A percentile compares a stretch with the other conserved stretches of the same genome.
phyloP scores from a whole-genome alignment of 2,113 vertebrate genomes.

The Cyphotilapia sp. region DNA sequence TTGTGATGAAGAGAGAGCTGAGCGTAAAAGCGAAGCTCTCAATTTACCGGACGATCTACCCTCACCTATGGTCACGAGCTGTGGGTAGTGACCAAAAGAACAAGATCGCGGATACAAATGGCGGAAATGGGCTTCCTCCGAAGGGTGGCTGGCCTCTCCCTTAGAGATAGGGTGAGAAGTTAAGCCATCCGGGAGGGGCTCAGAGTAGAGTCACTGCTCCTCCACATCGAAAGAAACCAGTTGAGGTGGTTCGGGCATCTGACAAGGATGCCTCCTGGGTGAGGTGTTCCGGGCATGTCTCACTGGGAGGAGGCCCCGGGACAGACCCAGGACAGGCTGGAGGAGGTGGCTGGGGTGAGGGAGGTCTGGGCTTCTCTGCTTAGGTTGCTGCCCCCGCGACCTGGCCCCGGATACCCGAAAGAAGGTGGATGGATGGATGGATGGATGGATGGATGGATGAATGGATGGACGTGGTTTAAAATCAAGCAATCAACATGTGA shows the following conservation, averaged over 20 bases:
- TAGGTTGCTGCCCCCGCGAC: accelerated
- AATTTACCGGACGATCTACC: background rate
- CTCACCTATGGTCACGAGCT: background rate
- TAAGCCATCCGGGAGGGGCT: accelerated
- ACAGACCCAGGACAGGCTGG: background rate
- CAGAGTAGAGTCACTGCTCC: accelerated
- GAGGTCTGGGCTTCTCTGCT: background rate
- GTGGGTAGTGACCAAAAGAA: background rate
- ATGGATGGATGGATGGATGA: too few relatives aligned
- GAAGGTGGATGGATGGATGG: background rate
- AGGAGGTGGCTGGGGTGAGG: background rate
- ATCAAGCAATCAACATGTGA: background rate
- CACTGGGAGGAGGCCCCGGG: background rate
- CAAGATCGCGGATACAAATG: accelerated
- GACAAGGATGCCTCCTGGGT: background rate
- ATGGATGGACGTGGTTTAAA: background rate
- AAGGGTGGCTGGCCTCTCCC: background rate
- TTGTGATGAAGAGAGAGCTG: background rate
- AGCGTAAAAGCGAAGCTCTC: background rate
- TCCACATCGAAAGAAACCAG: background rate
- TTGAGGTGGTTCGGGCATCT: background rate
- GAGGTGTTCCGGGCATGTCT: background rate
- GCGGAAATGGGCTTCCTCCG: accelerated
- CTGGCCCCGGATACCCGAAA: background rate
- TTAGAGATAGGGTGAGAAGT: background rate